A percentile compares a stretch with the other conserved stretches of the same genome.
Evolutionary conservation across 2,113 vertebrate genomes (phyloP).

Genomic region (Nannobrachium achirus): DNA sequence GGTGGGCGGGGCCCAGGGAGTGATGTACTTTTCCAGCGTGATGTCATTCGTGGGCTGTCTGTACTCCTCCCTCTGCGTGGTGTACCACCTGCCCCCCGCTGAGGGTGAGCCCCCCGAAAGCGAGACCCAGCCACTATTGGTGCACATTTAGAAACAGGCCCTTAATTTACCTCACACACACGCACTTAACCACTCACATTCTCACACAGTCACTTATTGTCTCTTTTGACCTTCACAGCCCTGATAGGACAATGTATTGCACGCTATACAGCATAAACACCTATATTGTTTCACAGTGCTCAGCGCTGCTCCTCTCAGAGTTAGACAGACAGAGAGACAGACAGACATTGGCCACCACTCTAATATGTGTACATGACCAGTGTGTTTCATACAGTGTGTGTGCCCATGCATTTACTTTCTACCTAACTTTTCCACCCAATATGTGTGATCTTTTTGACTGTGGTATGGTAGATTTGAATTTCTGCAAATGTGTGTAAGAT

Average conservation of each 20-base stretch:
- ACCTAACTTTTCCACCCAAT: constrained; percentile 41
- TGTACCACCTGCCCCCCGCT: constrained; percentile 87
- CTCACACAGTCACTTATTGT: constrained; percentile 39
- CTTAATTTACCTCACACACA: constrained; percentile 40
- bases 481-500: constrained; percentile 10
- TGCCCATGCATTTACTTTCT: constrained; percentile 48
- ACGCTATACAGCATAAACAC: constrained; percentile 59
- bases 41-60: constrained; percentile 94
- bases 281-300: constrained; percentile 41
- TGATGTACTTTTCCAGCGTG: constrained; percentile 97
- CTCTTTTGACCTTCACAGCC: constrained; percentile 48
- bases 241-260: constrained; percentile 35
- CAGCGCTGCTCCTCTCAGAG: constrained; percentile 59
- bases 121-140: constrained; percentile 87
- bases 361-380: constrained; percentile 56
- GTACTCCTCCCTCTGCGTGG: constrained; percentile 93
- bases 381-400: constrained; percentile 50
- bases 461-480: neutral
- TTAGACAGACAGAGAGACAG: constrained; percentile 64
- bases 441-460: constrained; percentile 43
- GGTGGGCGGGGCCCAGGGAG: constrained; percentile 93
- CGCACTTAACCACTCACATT: constrained; percentile 16
- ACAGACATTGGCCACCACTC: constrained; percentile 68
- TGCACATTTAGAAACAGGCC: constrained; percentile 70
- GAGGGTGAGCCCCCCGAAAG: constrained; percentile 86